Evolutionary conservation across 2,888 invertebrate species (phyloP), one percentile per base, ranked within the genome.

Genomic region (Chloroclysta siterata): DNA sequence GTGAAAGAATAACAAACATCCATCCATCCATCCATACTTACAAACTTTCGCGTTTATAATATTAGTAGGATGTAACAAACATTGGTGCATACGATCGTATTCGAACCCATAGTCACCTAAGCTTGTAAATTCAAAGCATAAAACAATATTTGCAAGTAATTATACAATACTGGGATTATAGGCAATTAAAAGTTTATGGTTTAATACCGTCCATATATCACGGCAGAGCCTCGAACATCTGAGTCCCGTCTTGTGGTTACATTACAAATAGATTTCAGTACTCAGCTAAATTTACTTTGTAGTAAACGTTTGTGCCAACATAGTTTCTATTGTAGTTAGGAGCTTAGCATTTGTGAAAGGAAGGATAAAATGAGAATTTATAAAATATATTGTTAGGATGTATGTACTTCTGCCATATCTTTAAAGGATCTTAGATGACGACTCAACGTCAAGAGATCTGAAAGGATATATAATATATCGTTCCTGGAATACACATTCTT

Each of bases 111-210:
- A 22, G 22, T 22, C 22, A 29, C 29, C 36, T 36, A 36, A 36
- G 36, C 10, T 39, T 39, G 36, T 56, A 39, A 48, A 48, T 44
- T 57, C 44, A 22, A 64, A 72, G 74, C 76, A 73, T 22, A 72
- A 75, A 78, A 72, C 76, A 73, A 73, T 77, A 81, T 79, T 77
- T 75, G 72, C 82, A 80, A 39, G 11, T 11, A 33, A 33, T 33
- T 33, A 75, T 79, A 83, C 82, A 83, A 82, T 77, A 76, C 74
- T 72, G 83, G 85, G 87, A 89, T 90, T 89, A 82, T 74, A 70
- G 74, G 82, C 88, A 90, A 90, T 91, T 90, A 89, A 89, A 91
- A 91, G 83, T 91, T 91, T 87, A 83, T 83, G 84, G 79, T 82
- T 81, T 77, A 87, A 88, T 88, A 88, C 85, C 82, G 77, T 79